These are phyloP conservation scores for Anolis carolinensis DNA, from an alignment of 2,113 vertebrate species.

Conservation along the genomic window DNA sequence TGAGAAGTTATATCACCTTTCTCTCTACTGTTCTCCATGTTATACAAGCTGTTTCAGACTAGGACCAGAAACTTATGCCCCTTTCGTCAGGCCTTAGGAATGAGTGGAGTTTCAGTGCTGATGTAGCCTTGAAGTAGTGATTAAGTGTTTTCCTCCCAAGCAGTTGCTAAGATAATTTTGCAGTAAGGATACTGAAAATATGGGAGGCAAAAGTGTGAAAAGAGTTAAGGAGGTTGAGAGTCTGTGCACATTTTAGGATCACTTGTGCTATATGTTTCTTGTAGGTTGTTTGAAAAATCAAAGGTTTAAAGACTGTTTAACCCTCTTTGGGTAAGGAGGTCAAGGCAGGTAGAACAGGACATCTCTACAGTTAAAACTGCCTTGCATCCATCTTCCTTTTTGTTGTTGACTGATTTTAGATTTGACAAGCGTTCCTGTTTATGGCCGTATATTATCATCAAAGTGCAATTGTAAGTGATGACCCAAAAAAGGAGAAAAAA, in stretches of 20 bases:
- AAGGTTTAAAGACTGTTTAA: not conserved
- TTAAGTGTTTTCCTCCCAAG: slow-evolving; percentile 8
- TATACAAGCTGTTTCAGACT: not conserved
- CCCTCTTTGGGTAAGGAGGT: not conserved
- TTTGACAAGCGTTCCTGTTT: not conserved
- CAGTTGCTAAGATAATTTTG: slow-evolving; percentile 7
- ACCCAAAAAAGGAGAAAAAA: not conserved
- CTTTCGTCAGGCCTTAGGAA: not conserved
- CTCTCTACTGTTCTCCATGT: not conserved
- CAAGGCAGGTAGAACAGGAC: not conserved
- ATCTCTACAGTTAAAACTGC: not conserved
- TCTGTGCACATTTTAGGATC: not conserved
- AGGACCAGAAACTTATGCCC: not conserved
- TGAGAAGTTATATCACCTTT: not conserved
- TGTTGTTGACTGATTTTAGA: not conserved
- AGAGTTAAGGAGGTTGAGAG: not conserved
- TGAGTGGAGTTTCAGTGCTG: slow-evolving; percentile 2
- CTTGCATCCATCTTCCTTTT: not conserved
- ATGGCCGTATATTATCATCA: not conserved
- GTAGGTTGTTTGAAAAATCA: not conserved
- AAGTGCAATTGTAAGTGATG: not conserved
- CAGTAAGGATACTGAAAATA: not conserved
- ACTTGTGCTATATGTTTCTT: not conserved
- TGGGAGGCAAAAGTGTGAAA: slow-evolving; percentile 1
- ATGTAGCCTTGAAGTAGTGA: slow-evolving; percentile 12